Conservation (phyloP, 2,797 vertebrate genomes). For the Sebastes itinus region DNA sequence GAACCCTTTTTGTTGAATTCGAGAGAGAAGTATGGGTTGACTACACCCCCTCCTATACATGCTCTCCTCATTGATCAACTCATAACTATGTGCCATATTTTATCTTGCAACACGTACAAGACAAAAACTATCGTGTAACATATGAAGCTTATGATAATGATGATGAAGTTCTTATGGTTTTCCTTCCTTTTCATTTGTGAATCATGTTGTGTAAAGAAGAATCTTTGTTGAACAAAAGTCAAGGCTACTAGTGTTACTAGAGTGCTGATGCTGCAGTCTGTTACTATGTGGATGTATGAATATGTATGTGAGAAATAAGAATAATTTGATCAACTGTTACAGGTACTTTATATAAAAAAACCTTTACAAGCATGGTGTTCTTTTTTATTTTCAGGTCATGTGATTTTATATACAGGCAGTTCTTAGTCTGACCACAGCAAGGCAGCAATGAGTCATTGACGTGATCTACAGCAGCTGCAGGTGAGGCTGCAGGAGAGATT, state of each 20-base stretch:
- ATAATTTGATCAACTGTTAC: constrained; percentile 80
- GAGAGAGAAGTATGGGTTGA: neutral
- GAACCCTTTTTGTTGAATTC: constrained; percentile 27
- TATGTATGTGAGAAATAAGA: constrained; percentile 80
- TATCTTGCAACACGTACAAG: constrained; percentile 65
- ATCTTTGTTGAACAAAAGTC: constrained; percentile 76
- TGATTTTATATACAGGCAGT: neutral
- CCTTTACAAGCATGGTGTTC: constrained; percentile 68
- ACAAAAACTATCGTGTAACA: constrained; percentile 68
- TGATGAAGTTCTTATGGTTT: constrained; percentile 55
- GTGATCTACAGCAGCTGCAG: neutral
- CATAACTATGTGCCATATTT: constrained; percentile 78
- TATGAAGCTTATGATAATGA: constrained; percentile 61
- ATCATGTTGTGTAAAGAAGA: constrained; percentile 70
- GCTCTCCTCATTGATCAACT: constrained; percentile 42
- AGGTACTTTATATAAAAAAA: constrained; percentile 82
- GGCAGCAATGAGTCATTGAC: constrained; percentile 15
- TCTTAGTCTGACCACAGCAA: constrained; percentile 8
- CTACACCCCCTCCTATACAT: neutral
- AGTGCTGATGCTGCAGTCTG: constrained; percentile 77
- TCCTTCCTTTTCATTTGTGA: constrained; percentile 75
- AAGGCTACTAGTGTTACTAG: constrained; percentile 71
- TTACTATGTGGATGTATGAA: constrained; percentile 79
- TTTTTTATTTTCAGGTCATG: neutral
- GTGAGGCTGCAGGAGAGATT: neutral